Evolutionary conservation across 2,113 vertebrate species (phyloP).

Genomic region (Pseudois nayaur): DNA sequence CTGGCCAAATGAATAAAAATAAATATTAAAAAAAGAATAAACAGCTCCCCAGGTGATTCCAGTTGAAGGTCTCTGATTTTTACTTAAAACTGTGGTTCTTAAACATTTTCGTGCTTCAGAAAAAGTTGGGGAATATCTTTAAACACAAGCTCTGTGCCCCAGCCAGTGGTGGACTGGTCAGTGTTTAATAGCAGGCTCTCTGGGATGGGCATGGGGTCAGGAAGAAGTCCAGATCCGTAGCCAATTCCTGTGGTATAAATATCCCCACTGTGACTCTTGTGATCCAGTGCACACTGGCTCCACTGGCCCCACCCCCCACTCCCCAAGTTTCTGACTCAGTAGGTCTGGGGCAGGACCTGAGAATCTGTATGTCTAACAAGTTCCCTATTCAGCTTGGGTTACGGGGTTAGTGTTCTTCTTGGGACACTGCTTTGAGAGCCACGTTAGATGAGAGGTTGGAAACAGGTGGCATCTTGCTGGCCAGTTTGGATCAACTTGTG

Average conservation of each 20-base stretch:
- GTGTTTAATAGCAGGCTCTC: neutral
- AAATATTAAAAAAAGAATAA: neutral
- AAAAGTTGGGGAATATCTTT: neutral
- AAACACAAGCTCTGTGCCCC: no score
- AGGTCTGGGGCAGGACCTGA: neutral
- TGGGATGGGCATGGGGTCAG: neutral
- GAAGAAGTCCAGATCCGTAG: neutral
- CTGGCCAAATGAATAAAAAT: neutral
- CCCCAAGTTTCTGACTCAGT: neutral
- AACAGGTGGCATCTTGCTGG: neutral
- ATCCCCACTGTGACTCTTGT: neutral
- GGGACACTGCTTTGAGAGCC: neutral
- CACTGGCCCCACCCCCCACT: neutral
- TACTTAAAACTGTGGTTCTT: neutral
- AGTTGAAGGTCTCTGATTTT: neutral
- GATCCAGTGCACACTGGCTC: neutral
- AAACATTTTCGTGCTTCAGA: neutral
- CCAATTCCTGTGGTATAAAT: neutral
- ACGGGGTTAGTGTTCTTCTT: no score
- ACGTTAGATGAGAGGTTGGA: neutral
- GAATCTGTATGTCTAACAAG: neutral
- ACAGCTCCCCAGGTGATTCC: neutral
- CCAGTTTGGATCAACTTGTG: accelerated
- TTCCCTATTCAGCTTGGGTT: neutral
- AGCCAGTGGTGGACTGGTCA: neutral